Base-by-base conservation (phyloP, 2,888 invertebrate genomes). In the Caenorhabditis sulstoni region DNA sequence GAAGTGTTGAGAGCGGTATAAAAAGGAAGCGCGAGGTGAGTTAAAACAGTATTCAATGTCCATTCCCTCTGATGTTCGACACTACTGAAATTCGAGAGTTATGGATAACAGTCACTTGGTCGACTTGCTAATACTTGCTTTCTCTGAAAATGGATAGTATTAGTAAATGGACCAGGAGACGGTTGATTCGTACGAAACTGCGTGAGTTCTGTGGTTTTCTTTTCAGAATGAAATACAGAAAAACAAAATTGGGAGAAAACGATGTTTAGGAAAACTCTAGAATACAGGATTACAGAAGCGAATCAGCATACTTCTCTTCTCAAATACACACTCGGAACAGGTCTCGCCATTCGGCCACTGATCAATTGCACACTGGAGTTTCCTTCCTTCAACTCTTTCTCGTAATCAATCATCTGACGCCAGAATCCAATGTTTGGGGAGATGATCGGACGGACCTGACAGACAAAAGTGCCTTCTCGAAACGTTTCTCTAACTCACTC, bases 241-340 rank as follows among this genome's bases (percentile, higher is more conserved):
- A n/a, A n/a, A n/a, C n/a, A n/a, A n/a, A n/a, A n/a, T n/a, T n/a
- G n/a, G n/a, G n/a, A n/a, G n/a, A n/a, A n/a, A n/a, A n/a, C n/a
- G n/a, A n/a, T n/a, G 29, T 29, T 29, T 5, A 5, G 29, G 7
- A 29, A 29, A 3, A 7, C 29, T 29, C 7, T 3, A 41, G 12
- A 41, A 11, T 41, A 14, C 41, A 41, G 41, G 11, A 41, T 14
- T 41, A 41, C 41, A 41, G 2, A 9, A 18, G 1, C 47, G 18
- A 47, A 18, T 18, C 47, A 81, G 58, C 41, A 73, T 37, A 73
- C 50, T 50, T 50, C 64, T 74, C 82, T 80, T 53, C 83, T 57
- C 55, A 88, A 71, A 68, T 88, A 88, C 57, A 88, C 88, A 66
- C 85, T 85, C 0, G 88, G 88, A 16, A 87, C 81, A 4, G 87